Conservation (phyloP, 2,797 vertebrate genomes). For the Nannoperca australis region DNA sequence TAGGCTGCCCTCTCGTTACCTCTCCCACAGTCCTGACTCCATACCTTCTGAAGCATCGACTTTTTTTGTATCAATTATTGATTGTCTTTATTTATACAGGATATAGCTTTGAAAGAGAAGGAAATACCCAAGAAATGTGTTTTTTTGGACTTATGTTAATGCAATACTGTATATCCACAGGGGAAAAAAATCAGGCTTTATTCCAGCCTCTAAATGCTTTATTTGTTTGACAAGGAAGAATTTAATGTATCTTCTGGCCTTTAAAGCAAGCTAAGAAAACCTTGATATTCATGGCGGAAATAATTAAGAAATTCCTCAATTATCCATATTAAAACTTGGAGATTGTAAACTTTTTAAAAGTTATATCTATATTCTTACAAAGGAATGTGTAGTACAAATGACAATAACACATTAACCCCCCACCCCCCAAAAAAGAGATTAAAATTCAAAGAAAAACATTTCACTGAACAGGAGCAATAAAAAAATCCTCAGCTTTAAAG, state of each 20-base stretch:
- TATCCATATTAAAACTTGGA: background rate
- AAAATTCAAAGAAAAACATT: background rate
- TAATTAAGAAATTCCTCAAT: background rate
- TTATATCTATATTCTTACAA: background rate
- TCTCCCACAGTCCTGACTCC: constrained; percentile 56
- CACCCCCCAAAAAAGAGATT: background rate
- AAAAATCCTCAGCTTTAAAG: background rate
- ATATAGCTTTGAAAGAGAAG: constrained; percentile 12
- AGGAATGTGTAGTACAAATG: background rate
- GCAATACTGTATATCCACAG: background rate
- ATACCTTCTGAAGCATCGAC: constrained; percentile 58
- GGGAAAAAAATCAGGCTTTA: background rate
- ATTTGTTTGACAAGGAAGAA: background rate
- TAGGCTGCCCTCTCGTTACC: constrained; percentile 84
- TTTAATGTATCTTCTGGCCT: background rate
- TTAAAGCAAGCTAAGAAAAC: background rate
- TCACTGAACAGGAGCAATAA: fast-evolving
- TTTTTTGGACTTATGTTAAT: background rate
- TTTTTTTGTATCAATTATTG: constrained; percentile 70
- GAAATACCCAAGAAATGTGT: background rate
- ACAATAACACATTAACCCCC: background rate
- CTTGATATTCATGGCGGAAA: background rate
- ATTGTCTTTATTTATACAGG: constrained; percentile 60
- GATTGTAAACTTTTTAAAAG: background rate
- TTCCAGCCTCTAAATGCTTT: background rate